Percentiles rank a stretch among this genome's conserved stretches.
phyloP scores from a whole-genome alignment of 2,113 vertebrate species.

The Dinomys branickii region DNA sequence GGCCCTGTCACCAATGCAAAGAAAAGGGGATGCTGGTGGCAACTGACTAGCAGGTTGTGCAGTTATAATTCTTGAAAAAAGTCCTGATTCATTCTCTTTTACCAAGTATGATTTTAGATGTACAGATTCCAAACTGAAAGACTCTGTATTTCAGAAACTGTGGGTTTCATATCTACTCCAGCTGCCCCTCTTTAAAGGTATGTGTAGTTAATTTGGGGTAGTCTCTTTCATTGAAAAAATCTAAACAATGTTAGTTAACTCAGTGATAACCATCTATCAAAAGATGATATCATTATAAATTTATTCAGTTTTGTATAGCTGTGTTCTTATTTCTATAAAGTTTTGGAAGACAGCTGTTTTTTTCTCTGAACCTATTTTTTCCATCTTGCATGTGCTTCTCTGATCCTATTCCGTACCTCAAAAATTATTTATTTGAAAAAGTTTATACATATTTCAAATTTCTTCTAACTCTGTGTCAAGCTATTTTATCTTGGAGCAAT shows the following conservation, averaged over 20 bases:
- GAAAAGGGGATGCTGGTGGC: background rate
- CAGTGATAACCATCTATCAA: background rate
- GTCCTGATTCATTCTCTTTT: background rate
- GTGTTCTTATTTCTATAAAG: background rate
- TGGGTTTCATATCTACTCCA: background rate
- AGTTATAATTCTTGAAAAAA: background rate
- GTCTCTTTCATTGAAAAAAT: background rate
- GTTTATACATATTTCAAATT: background rate
- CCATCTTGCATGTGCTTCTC: background rate
- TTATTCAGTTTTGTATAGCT: background rate
- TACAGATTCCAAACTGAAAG: background rate
- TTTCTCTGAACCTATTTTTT: background rate
- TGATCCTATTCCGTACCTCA: background rate
- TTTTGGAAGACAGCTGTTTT: background rate
- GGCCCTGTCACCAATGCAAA: background rate
- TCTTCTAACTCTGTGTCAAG: background rate
- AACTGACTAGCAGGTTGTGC: no score
- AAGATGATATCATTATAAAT: background rate
- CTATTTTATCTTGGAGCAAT: background rate
- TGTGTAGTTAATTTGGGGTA: background rate
- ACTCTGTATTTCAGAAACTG: background rate
- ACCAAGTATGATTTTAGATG: background rate
- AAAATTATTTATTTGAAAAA: constrained; percentile 27
- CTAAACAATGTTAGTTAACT: background rate
- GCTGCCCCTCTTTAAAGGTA: background rate